Percentiles rank a stretch among this genome's conserved stretches.
Conservation (phyloP, 2,888 invertebrate species). For the Diplazon laetatorius region DNA sequence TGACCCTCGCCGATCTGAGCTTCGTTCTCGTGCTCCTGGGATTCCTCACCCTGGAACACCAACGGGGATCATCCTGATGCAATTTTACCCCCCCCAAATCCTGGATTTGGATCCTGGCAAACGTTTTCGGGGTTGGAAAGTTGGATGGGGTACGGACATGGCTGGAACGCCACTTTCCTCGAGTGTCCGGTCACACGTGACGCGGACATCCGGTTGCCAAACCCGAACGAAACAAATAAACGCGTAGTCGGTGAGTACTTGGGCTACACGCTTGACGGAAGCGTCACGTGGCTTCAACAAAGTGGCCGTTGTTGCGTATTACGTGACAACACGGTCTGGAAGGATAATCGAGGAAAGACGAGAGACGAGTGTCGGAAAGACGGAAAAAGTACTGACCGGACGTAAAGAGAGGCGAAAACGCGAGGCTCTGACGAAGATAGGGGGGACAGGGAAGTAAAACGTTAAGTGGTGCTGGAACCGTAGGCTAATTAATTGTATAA, state of each 20-base stretch:
- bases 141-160: constrained; percentile 1
- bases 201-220: no score
- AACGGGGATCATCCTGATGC: no score
- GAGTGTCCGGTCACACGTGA: constrained; percentile 15
- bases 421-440: constrained; percentile 9
- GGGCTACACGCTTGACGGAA: constrained; percentile 2
- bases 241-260: no score
- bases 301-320: constrained; percentile 16
- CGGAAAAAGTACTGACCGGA: constrained; percentile 42
- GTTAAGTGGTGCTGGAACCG: constrained; percentile 60
- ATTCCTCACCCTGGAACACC: constrained; percentile 61
- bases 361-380: constrained; percentile 13
- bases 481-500: constrained; percentile 73
- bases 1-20: not conserved
- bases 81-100: constrained; percentile 66
- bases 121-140: not conserved
- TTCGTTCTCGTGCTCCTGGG: constrained; percentile 50
- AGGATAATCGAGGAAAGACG: constrained; percentile 34
- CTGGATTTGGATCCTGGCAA: not conserved
- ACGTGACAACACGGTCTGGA: constrained; percentile 20
- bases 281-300: not conserved
- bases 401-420: constrained; percentile 33
- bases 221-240: no score
- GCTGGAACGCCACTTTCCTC: no score
- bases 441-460: constrained; percentile 37